phyloP scores from a whole-genome alignment of 2,797 vertebrate genomes.

The Pseudochromis fuscus region DNA sequence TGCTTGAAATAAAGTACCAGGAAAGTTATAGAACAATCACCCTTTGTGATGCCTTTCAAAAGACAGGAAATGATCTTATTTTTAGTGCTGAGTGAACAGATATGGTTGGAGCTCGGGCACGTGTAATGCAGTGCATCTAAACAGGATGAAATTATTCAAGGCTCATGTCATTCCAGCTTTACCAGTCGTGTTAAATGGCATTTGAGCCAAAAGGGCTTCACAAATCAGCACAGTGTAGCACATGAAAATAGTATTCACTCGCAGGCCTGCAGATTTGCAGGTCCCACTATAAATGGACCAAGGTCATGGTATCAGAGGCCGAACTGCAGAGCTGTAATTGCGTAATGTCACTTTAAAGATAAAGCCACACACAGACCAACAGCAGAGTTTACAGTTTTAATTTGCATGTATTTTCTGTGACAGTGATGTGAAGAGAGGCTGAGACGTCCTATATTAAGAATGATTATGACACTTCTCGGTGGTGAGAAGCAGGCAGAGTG shows the following conservation, averaged over 20 bases:
- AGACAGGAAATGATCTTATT: slow-evolving; percentile 10
- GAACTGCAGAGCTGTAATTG: slow-evolving; percentile 33
- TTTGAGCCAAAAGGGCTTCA: neutral
- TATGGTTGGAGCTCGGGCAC: neutral
- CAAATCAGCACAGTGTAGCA: neutral
- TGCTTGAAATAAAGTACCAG: neutral
- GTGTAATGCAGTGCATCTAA: neutral
- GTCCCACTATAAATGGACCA: slow-evolving; percentile 30
- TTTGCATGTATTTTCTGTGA: neutral
- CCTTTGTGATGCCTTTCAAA: neutral
- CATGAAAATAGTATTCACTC: neutral
- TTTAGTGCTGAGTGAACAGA: neutral
- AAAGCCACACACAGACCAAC: slow-evolving; percentile 6
- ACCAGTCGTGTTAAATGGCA: neutral
- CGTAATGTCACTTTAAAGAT: slow-evolving; percentile 35
- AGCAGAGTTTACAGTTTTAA: neutral
- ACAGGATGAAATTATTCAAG: neutral
- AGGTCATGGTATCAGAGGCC: neutral
- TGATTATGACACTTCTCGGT: neutral
- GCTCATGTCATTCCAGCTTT: neutral
- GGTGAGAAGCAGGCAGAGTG: neutral
- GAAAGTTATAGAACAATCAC: neutral
- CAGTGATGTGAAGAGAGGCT: too few species aligned
- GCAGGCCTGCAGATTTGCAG: neutral
- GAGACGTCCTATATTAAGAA: neutral